Evolutionary conservation across 1,140 invertebrate species (phyloP).

Genomic region (Alviniconcha marisindica): DNA sequence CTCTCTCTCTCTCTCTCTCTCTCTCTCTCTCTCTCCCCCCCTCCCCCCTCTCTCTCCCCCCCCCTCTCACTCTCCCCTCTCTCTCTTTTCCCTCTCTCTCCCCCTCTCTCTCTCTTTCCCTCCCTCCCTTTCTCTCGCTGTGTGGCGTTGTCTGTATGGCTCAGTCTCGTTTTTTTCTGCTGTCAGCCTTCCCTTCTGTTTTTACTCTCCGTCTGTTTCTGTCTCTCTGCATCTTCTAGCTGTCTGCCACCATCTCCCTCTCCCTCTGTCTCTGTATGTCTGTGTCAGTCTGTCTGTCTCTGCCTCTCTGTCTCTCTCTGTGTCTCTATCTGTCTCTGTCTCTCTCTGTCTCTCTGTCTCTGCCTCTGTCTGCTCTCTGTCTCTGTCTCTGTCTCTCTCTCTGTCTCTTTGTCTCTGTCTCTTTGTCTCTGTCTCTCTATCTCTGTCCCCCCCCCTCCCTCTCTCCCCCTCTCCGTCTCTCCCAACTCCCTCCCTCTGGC

Average conservation of each 20-base stretch:
- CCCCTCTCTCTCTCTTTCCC: too few species aligned
- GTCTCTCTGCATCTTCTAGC: not conserved
- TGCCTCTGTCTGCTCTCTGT: not conserved
- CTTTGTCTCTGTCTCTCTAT: not conserved
- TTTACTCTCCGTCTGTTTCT: not conserved
- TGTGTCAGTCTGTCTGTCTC: not conserved
- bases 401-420: not conserved
- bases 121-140: too few species aligned
- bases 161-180: too few species aligned
- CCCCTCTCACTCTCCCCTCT: too few species aligned
- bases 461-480: constrained; percentile 6
- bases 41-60: too few species aligned
- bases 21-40: too few species aligned
- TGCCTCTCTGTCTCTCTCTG: not conserved
- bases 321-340: not conserved
- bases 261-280: not conserved
- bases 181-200: too few species aligned
- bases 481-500: not conserved
- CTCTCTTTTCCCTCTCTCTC: too few species aligned
- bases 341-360: not conserved
- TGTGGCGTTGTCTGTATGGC: too few species aligned
- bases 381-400: not conserved
- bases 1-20: too few species aligned
- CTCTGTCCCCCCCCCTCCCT: not conserved
- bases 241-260: not conserved